Percentiles rank a stretch among this genome's conserved stretches.
phyloP scores from a whole-genome alignment of 2,797 vertebrate genomes.

The Acanthopagrus latus region DNA sequence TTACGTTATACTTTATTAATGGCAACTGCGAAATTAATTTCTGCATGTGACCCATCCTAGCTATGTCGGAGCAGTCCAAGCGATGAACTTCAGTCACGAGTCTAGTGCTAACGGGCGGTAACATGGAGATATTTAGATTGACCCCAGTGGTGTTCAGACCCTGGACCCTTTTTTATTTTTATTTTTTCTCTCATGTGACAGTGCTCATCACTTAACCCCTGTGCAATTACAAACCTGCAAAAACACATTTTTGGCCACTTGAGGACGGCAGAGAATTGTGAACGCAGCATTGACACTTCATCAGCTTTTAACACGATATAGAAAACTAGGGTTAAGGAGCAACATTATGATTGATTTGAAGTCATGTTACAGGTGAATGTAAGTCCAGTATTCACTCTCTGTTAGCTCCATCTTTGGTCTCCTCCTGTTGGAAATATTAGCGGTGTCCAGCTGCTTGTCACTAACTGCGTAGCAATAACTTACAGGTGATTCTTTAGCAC shows the following conservation, averaged over 20 bases:
- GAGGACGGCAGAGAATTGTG: neutral
- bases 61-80: conserved; percentile 7
- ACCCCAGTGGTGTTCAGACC: neutral
- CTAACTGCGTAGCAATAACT: too few species aligned
- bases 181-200: neutral
- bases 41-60: conserved; percentile 8
- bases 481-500: too few species aligned
- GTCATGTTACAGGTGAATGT: neutral
- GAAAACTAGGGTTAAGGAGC: neutral
- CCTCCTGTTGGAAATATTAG: neutral
- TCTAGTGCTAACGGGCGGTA: neutral
- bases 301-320: neutral
- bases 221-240: neutral
- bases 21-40: conserved; percentile 9
- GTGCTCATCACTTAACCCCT: conserved; percentile 1
- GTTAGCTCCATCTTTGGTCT: neutral
- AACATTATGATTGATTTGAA: neutral
- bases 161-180: neutral
- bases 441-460: too few species aligned
- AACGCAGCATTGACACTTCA: neutral
- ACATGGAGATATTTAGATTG: neutral
- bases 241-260: neutral
- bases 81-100: conserved; percentile 1
- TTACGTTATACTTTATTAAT: conserved; percentile 18
- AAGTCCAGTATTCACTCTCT: neutral